Percentiles rank a stretch among this genome's conserved stretches.
Evolutionary conservation across 2,113 vertebrate genomes (phyloP).

Genomic region (Dolichotis patagonum): DNA sequence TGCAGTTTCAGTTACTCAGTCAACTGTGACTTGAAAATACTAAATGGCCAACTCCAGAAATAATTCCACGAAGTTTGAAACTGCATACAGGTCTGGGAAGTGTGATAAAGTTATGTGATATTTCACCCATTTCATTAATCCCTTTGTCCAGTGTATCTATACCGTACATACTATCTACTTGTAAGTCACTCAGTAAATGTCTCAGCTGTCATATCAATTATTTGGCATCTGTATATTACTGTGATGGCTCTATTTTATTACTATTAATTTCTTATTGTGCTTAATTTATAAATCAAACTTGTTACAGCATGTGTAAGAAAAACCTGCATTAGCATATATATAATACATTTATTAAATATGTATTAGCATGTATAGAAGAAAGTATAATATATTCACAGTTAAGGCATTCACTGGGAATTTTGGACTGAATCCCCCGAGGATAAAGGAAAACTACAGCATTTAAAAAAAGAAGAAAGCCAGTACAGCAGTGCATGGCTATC

Average conservation of each 20-base stretch:
- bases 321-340: not conserved
- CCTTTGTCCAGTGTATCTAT: not conserved
- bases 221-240: not conserved
- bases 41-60: not conserved
- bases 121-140: not conserved
- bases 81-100: not conserved
- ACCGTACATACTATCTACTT: not conserved
- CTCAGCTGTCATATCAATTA: not conserved
- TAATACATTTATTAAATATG: not conserved
- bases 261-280: not conserved
- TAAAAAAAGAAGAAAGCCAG: not conserved
- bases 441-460: not conserved
- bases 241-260: not conserved
- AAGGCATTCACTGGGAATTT: not conserved
- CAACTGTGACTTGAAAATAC: not conserved
- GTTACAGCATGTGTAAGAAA: not conserved
- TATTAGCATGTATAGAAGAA: not conserved
- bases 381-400: too few species aligned
- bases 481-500: not conserved
- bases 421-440: too few species aligned
- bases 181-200: not conserved
- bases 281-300: not conserved
- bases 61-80: not conserved
- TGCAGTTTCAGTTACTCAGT: not conserved
- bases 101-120: not conserved